Conservation (phyloP, 2,113 vertebrate species). For the Parus major region DNA sequence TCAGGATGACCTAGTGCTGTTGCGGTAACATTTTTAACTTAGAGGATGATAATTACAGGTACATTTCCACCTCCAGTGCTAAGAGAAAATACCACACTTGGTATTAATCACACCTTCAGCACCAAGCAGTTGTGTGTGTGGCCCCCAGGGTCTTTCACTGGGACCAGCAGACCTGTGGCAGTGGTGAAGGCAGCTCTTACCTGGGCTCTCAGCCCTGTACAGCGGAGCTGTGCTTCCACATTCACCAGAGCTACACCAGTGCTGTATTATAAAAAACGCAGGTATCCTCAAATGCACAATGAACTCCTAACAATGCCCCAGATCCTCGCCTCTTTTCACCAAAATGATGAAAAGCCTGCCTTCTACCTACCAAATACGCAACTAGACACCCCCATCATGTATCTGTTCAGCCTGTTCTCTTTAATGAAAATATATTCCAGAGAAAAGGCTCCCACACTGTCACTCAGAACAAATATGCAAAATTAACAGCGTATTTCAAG, state of each 20-base stretch:
- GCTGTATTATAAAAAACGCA: neutral
- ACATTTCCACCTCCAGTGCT: neutral
- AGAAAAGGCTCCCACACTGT: neutral
- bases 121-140: neutral
- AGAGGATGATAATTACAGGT: slow-evolving; percentile 26
- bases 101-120: neutral
- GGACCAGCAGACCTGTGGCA: neutral
- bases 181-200: neutral
- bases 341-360: neutral
- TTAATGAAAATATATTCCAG: neutral
- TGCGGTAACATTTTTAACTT: neutral
- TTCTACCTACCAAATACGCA: neutral
- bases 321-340: neutral
- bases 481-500: neutral
- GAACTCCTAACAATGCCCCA: neutral
- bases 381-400: neutral
- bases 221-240: neutral
- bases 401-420: neutral
- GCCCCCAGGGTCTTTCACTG: neutral
- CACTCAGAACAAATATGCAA: neutral
- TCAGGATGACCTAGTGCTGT: slow-evolving; percentile 44
- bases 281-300: neutral
- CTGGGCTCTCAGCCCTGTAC: neutral
- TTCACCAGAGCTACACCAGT: neutral
- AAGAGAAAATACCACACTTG: neutral